Conservation (phyloP, 2,888 invertebrate genomes). For the Leucoptera coffeella region DNA sequence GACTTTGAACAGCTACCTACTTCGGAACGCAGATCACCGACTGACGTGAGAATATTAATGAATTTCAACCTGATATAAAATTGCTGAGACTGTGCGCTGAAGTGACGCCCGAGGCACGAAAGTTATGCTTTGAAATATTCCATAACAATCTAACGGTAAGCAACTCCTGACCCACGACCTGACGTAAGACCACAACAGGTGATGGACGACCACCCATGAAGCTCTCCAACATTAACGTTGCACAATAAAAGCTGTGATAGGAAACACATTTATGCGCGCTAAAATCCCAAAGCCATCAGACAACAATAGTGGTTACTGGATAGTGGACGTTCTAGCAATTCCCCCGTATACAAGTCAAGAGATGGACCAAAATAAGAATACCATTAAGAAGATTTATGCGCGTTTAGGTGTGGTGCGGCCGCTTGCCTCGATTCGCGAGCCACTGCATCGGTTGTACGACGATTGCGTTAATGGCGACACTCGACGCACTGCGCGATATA, state of each 20-base stretch:
- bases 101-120: too few relatives aligned
- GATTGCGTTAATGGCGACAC: conserved; percentile 51
- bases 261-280: too few relatives aligned
- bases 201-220: conserved; percentile 33
- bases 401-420: conserved; percentile 33
- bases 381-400: conserved; percentile 46
- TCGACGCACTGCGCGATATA: conserved; percentile 45
- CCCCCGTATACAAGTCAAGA: conserved; percentile 30
- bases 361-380: conserved; percentile 39
- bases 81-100: too few relatives aligned
- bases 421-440: conserved; percentile 44
- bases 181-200: conserved; percentile 22
- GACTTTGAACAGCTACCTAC: too few relatives aligned
- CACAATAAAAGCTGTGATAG: too few relatives aligned
- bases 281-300: too few relatives aligned
- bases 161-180: conserved; percentile 31
- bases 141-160: conserved; percentile 22
- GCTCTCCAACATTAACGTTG: too few relatives aligned
- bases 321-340: conserved; percentile 24
- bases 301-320: too few relatives aligned
- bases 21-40: too few relatives aligned
- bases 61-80: too few relatives aligned
- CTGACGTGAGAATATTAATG: too few relatives aligned
- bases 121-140: too few relatives aligned
- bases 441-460: conserved; percentile 31